Conservation (phyloP, 2,113 vertebrate genomes). For the Gambusia holbrooki region DNA sequence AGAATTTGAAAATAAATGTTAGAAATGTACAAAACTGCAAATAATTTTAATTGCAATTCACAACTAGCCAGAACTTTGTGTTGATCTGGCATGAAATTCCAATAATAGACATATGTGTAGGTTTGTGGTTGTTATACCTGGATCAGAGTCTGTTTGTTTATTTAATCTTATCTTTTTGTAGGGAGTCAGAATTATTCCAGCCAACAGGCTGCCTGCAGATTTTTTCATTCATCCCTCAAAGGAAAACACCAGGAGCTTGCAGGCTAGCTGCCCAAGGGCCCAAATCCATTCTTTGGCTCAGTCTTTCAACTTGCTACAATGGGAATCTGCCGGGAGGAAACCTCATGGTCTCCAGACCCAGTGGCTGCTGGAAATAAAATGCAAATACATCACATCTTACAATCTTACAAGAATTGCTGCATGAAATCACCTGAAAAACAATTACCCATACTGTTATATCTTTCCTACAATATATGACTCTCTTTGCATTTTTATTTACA, state of each 20-base stretch:
- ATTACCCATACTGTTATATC: background rate
- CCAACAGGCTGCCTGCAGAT: constrained; percentile 15
- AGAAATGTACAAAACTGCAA: background rate
- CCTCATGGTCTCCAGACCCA: constrained; percentile 29
- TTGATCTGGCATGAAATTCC: background rate
- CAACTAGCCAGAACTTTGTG: background rate
- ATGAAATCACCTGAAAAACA: background rate
- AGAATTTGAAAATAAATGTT: background rate
- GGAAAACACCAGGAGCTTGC: constrained; percentile 21
- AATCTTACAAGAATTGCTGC: background rate
- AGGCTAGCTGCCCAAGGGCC: constrained; percentile 13
- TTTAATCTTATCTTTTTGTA: background rate
- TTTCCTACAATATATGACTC: no score
- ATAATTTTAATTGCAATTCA: background rate
- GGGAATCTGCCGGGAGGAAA: constrained; percentile 25
- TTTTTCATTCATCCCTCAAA: constrained; percentile 29
- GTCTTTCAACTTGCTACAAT: background rate
- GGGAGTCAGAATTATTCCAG: constrained; percentile 30
- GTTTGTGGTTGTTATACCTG: background rate
- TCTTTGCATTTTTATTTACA: no score
- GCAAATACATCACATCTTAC: constrained; percentile 29
- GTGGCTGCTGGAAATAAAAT: constrained; percentile 40
- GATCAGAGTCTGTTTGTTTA: constrained; percentile 8
- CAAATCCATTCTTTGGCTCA: constrained; percentile 10
- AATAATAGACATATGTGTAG: background rate